Evolutionary conservation across 2,888 invertebrate genomes (phyloP), one percentile per base, ranked within the genome.

Genomic region (Rhodophaea formosa): DNA sequence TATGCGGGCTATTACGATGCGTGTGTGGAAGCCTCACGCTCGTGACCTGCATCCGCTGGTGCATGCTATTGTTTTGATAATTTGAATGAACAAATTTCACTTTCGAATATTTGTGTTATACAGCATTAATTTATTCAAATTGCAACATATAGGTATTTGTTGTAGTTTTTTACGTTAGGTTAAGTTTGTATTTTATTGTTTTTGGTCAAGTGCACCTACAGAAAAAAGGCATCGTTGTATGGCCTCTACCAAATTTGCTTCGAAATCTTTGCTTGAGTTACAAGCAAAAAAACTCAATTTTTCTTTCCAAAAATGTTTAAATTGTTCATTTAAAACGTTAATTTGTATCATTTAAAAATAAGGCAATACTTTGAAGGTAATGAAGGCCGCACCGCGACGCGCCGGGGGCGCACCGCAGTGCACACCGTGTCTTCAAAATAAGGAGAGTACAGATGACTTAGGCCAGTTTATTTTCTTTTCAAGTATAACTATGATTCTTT

Each of bases 311-410:
- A 7, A 32, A 35, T 39, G 5, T 12, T n/a, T 12, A 23, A 23
- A 23, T 23, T 23, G 23, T 23, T 5, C 5, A 8, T 39, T 39
- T 1, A 10, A 39, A 39, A n/a, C 39, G 39, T 12, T 56, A 47
- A 56, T 56, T 56, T 47, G 17, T 46, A 42, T 16, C 10, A 53
- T 53, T 53, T 39, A 16, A 53, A 39, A 53, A 39, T 42, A 7
- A 29, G 45, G 32, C 72, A 72, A 70, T 75, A 72, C 70, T 66
- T 74, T 69, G 72, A 64, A 62, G 70, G 64, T 72, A 70, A 15
- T n/a, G 30, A 12, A 42, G 16, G 42, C 15, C 39, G 51, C 15
- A 51, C 47, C n/a, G 47, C 30, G 57, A 60, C 64, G 66, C 63
- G 63, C 64, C 62, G 57, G 59, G 63, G 67, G 72, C 62, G 66